Conservation (phyloP, 2,113 vertebrate genomes). For the Felis chaus region DNA sequence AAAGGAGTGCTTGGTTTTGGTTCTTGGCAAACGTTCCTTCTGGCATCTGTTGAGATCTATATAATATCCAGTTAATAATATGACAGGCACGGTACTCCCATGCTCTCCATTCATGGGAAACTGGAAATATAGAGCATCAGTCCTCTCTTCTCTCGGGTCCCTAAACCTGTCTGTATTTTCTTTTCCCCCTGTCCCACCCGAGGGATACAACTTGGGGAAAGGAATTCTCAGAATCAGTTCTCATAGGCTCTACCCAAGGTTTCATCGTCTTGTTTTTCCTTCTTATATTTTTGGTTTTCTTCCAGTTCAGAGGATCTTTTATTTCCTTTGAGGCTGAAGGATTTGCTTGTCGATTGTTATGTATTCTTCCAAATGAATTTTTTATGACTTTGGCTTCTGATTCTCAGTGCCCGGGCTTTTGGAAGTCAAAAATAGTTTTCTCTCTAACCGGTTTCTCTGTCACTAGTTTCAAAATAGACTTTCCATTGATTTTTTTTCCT, state of each 20-base stretch:
- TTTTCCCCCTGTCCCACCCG: neutral
- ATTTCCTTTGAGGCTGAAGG: neutral
- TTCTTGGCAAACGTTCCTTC: neutral
- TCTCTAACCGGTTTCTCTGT: neutral
- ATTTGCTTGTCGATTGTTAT: constrained; percentile 4
- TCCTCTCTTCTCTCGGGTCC: neutral
- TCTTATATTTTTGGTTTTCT: neutral
- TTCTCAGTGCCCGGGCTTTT: constrained; percentile 23
- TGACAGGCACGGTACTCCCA: neutral
- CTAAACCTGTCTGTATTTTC: neutral
- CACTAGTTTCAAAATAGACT: constrained; percentile 39
- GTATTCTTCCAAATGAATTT: constrained; percentile 22
- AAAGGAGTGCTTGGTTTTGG: neutral
- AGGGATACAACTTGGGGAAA: neutral
- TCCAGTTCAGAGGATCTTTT: neutral
- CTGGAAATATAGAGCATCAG: neutral
- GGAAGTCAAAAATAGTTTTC: neutral
- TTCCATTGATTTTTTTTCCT: constrained; percentile 7
- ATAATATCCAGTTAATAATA: neutral
- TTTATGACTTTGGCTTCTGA: constrained; percentile 17
- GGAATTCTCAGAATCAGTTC: neutral
- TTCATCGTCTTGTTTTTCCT: neutral
- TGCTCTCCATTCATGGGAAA: neutral
- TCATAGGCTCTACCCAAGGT: neutral
- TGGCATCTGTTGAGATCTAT: neutral